Evolutionary conservation across 2,888 invertebrate genomes (phyloP).

Genomic region (Shargacucullia verbasci): DNA sequence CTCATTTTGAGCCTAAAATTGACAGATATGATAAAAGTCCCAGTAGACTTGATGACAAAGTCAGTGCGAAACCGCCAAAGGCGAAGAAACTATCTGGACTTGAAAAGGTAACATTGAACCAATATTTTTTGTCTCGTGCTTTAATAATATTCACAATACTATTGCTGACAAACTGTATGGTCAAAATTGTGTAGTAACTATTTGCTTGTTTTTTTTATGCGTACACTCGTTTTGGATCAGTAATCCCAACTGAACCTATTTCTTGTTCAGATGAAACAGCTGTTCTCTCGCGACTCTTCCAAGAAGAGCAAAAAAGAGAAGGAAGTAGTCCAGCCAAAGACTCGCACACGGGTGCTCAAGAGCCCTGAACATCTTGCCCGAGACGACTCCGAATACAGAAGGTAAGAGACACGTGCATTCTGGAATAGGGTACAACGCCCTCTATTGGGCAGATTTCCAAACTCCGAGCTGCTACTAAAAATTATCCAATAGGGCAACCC

Average conservation of each 20-base stretch:
- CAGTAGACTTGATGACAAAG: slow-evolving; percentile 83
- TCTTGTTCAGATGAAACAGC: slow-evolving; percentile 90
- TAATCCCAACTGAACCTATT: background rate
- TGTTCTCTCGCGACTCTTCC: slow-evolving; percentile 92
- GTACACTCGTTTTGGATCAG: too few species aligned
- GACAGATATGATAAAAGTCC: slow-evolving; percentile 89
- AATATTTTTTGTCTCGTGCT: background rate
- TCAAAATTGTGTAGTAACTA: too few species aligned
- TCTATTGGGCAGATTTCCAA: too few species aligned
- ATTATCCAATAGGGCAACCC: too few species aligned
- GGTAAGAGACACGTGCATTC: slow-evolving; percentile 60
- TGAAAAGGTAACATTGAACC: slow-evolving; percentile 88
- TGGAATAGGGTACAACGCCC: too few species aligned
- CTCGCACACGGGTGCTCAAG: slow-evolving; percentile 87
- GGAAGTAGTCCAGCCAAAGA: slow-evolving; percentile 86
- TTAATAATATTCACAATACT: too few species aligned
- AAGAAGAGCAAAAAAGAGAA: slow-evolving; percentile 92
- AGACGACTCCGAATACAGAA: slow-evolving; percentile 84
- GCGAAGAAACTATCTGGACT: slow-evolving; percentile 92
- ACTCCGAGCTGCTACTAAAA: too few species aligned
- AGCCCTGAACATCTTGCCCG: slow-evolving; percentile 87
- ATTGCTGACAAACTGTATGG: too few species aligned
- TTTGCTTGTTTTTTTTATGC: too few species aligned
- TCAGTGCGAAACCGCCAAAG: slow-evolving; percentile 89
- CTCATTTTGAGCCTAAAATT: slow-evolving; percentile 90